Evolutionary conservation across 1,140 invertebrate species (phyloP), one percentile per base, ranked within the genome.

Genomic region (Brachionus sp.): DNA sequence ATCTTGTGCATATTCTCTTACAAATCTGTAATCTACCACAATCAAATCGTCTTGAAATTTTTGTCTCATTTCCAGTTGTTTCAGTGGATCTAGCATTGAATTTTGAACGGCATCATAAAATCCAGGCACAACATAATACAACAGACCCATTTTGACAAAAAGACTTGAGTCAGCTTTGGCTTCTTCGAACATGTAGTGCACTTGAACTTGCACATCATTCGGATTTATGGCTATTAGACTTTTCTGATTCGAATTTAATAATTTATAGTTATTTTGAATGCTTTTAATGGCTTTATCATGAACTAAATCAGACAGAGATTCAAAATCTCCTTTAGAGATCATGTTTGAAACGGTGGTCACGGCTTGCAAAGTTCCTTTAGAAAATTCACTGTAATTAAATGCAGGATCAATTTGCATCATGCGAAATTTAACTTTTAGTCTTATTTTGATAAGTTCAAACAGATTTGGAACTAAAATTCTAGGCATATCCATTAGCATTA

Each of bases 1-100:
- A 10, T 33, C n/a, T 62, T 57, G 13, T 13, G 23, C 29, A 37
- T 80, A 80, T 35, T 80, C 77, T 62, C 77, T 23, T 13, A 80
- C 77, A 80, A 80, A 80, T 80, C 77, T 57, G 57, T 80, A 80
- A 29, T 80, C 77, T n/a, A 35, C 77, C 13, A 80, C 77, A 37
- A 80, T 80, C 13, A 80, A 44, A 39, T 57, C 50, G 19, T 80
- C 50, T 39, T 66, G 77, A 35, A 80, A 80, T 44, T 80, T 80
- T 42, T 25, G 33, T 57, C 50, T 66, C 46, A 80, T 62, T 62
- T 80, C 77, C 19, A 62, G 12, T 62, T 62, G 77, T 35, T 80
- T 39, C 2, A 66, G 16, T 7, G 77, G 62, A 80, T 80, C 77
- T 0, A 3, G 3, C 39, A 66, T 42, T 25, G 62, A 19, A 62